phyloP scores from a whole-genome alignment of 92 coral and sea anemone species.

The Hydrozoanthus gracilis region DNA sequence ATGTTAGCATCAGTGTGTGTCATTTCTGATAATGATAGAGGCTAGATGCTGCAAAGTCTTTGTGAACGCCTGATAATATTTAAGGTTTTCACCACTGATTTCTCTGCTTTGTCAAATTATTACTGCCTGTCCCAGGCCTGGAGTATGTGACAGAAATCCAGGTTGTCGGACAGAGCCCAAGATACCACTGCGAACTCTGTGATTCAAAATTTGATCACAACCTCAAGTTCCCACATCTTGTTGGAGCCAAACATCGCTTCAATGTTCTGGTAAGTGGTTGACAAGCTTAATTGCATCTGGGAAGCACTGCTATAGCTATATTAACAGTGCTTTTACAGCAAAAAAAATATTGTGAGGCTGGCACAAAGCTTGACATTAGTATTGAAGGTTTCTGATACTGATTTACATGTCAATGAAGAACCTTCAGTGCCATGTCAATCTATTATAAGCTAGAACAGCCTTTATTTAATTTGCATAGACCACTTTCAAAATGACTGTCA shows the following conservation, averaged over 20 bases:
- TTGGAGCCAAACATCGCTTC: constrained; percentile 99
- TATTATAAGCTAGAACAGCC: no score
- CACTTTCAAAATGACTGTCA: background rate
- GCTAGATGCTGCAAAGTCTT: background rate
- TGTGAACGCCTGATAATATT: constrained; percentile 38
- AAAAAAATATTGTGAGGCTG: background rate
- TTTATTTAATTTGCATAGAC: no score
- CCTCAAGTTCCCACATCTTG: constrained; percentile 99
- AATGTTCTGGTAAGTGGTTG: constrained; percentile 98
- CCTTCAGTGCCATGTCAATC: background rate
- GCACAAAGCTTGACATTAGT: background rate
- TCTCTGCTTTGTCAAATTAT: constrained; percentile 42
- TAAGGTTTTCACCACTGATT: constrained; percentile 47
- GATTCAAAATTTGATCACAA: constrained; percentile 99
- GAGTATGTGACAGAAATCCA: constrained; percentile 99
- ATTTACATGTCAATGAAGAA: background rate
- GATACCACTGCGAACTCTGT: constrained; percentile 98
- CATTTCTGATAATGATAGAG: background rate
- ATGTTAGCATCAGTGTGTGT: background rate
- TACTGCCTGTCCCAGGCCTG: constrained; percentile 91
- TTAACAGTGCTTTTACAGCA: constrained; percentile 22
- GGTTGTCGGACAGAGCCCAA: constrained; percentile 98
- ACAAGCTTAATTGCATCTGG: constrained; percentile 17
- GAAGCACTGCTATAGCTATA: constrained; percentile 31
- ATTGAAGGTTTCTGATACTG: constrained; percentile 9